Evolutionary conservation across 2,888 invertebrate genomes (phyloP).

Genomic region (Phaonia tiefii): DNA sequence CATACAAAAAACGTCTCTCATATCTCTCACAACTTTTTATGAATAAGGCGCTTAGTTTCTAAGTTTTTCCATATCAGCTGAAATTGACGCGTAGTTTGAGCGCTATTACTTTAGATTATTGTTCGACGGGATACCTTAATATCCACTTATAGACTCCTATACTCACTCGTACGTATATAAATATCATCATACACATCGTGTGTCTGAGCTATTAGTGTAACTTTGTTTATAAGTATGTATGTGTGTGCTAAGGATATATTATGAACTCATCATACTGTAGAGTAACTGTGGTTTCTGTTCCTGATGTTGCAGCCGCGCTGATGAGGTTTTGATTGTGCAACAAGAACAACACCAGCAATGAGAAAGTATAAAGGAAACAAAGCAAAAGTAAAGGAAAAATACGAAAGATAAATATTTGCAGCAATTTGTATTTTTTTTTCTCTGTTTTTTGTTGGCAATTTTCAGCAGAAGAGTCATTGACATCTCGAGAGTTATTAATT

Average conservation of each 20-base stretch:
- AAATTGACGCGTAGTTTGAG: too few relatives aligned
- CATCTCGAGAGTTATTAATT: constrained; percentile 45
- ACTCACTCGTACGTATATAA: too few relatives aligned
- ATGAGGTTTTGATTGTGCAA: constrained; percentile 46
- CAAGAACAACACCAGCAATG: neutral
- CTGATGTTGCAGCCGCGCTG: constrained; percentile 16
- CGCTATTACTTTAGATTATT: too few relatives aligned
- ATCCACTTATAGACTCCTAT: too few relatives aligned
- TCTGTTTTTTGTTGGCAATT: constrained; percentile 20
- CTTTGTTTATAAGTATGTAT: neutral
- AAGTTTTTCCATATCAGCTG: too few relatives aligned
- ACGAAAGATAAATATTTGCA: constrained; percentile 24
- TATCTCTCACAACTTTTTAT: too few relatives aligned
- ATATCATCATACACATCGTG: neutral
- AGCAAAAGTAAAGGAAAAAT: neutral
- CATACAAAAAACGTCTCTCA: too few relatives aligned
- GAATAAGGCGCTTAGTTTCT: too few relatives aligned
- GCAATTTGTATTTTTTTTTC: neutral
- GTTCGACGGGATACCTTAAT: too few relatives aligned
- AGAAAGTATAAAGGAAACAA: too few relatives aligned
- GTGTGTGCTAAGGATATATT: constrained; percentile 43
- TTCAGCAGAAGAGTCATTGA: constrained; percentile 45
- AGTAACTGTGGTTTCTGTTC: constrained; percentile 39
- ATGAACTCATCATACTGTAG: constrained; percentile 49
- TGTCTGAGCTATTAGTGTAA: neutral